Conservation (phyloP, 2,797 vertebrate genomes). For the Morelia viridis region DNA sequence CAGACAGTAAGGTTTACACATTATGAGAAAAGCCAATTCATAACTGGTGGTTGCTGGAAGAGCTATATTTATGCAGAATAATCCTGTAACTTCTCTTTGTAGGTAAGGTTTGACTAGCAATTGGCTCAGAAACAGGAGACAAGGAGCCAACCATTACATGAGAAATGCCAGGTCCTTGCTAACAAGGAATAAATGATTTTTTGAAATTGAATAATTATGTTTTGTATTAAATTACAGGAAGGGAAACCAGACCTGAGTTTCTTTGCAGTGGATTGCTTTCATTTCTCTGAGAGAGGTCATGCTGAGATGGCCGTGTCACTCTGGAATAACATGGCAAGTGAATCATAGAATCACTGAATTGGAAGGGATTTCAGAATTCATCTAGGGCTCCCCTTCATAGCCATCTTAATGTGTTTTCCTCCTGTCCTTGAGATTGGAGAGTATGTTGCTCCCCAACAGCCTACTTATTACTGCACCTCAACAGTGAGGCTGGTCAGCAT, state of each 20-base stretch:
- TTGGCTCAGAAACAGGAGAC: not conserved
- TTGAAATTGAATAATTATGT: not conserved
- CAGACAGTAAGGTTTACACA: not conserved
- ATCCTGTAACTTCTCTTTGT: not conserved
- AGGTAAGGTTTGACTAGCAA: conserved; percentile 5
- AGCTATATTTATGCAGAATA: not conserved
- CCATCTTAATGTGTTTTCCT: not conserved
- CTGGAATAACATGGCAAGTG: conserved; percentile 96
- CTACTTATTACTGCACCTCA: not conserved
- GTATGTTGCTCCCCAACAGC: not conserved
- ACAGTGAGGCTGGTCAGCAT: not conserved
- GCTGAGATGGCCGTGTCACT: conserved; percentile 86
- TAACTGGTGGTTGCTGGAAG: not conserved
- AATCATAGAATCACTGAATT: not conserved
- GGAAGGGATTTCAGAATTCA: not conserved
- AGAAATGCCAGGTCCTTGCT: not conserved
- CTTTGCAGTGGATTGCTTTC: conserved; percentile 90
- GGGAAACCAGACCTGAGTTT: conserved; percentile 77
- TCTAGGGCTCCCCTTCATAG: not conserved
- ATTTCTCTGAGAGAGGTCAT: conserved; percentile 86
- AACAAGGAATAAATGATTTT: not conserved
- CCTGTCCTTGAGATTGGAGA: not conserved
- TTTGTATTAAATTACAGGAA: conserved; percentile 72
- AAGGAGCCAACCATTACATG: not conserved
- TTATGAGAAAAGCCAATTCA: not conserved